Conservation (phyloP, 1,140 invertebrate genomes). For the Zaprionus capensis region DNA sequence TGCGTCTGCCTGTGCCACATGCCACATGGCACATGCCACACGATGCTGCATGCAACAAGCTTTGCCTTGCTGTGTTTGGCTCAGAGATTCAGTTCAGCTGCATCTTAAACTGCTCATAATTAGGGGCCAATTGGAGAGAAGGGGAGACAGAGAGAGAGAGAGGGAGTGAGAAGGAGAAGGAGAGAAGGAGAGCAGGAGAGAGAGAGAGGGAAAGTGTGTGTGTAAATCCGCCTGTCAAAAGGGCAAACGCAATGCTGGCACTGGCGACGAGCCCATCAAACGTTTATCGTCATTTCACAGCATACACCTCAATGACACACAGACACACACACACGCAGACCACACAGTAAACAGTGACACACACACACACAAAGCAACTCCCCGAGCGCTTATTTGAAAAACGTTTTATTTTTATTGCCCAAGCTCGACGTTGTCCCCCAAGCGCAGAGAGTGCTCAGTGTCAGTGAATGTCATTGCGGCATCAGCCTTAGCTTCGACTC, state of each 20-base stretch:
- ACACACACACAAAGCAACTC: conserved; percentile 33
- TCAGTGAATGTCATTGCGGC: conserved; percentile 76
- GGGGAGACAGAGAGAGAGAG: not conserved
- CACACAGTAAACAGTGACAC: not conserved
- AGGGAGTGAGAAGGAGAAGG: not conserved
- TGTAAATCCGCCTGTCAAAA: conserved; percentile 26
- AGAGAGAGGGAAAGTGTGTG: not conserved
- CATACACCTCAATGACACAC: conserved; percentile 30
- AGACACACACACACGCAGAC: not conserved
- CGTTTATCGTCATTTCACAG: conserved; percentile 42
- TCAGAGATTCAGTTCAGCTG: not conserved
- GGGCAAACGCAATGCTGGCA: conserved; percentile 17
- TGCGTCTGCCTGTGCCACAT: not conserved
- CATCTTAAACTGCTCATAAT: conserved; percentile 6
- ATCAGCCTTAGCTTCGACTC: conserved; percentile 36
- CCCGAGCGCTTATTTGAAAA: conserved; percentile 77
- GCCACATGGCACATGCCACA: conserved; percentile 6
- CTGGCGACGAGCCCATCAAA: conserved; percentile 32
- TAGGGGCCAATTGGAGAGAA: not conserved
- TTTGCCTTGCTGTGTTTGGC: not conserved
- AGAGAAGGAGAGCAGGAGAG: not conserved
- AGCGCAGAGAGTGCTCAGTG: conserved; percentile 76
- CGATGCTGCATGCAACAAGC: conserved; percentile 7
- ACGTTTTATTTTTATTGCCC: conserved; percentile 80
- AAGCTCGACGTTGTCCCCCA: conserved; percentile 48